Conservation (phyloP, 2,797 vertebrate species). For the Poecilia picta region DNA sequence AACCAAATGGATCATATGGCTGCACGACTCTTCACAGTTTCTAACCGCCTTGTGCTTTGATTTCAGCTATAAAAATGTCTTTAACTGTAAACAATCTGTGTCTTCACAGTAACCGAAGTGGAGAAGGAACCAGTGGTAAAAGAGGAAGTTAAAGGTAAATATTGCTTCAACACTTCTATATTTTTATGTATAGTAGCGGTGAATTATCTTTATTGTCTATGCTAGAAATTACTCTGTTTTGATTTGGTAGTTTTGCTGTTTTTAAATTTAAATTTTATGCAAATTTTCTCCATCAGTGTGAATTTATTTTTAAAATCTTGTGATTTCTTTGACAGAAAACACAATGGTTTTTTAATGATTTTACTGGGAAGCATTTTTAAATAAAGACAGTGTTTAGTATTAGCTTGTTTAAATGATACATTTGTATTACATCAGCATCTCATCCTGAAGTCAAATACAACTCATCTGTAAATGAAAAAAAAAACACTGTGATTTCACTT, state of each 20-base stretch:
- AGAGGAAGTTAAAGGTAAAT: constrained; percentile 91
- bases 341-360: not conserved
- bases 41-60: constrained; percentile 55
- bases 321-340: not conserved
- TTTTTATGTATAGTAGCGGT: no score
- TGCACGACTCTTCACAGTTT: constrained; percentile 63
- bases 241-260: not conserved
- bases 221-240: not conserved
- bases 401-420: not conserved
- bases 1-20: constrained; percentile 40
- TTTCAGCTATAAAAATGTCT: not conserved
- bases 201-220: not conserved
- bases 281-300: not conserved
- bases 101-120: constrained; percentile 82
- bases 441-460: not conserved
- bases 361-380: not conserved
- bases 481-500: constrained; percentile 15
- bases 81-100: constrained; percentile 54
- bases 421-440: not conserved
- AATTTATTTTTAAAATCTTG: not conserved
- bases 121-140: constrained; percentile 78
- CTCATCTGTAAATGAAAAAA: not conserved
- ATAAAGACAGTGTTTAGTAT: not conserved
- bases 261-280: not conserved
- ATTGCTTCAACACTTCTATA: constrained; percentile 38